Evolutionary conservation across 2,888 invertebrate genomes (phyloP).

Genomic region (Acanthosoma haemorrhoidale): DNA sequence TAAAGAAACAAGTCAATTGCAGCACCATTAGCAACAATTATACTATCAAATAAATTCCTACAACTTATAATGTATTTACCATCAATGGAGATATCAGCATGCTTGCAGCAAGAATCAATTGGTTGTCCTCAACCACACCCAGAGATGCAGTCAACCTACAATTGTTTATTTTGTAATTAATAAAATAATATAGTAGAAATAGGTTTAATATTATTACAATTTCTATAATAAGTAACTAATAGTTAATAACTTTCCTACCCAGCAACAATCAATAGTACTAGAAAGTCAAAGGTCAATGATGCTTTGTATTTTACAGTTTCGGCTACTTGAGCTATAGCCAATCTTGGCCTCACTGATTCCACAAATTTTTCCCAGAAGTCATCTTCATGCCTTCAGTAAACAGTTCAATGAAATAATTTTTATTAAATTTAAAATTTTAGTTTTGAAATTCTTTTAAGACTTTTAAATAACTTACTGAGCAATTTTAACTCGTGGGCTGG

Average conservation of each 20-base stretch:
- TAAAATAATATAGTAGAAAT: too few relatives aligned
- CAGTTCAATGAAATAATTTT: neutral
- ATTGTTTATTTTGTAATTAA: too few relatives aligned
- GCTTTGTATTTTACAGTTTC: constrained; percentile 63
- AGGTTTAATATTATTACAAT: neutral
- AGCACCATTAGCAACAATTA: too few relatives aligned
- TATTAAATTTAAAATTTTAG: neutral
- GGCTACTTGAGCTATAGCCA: constrained; percentile 67
- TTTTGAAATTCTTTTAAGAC: neutral
- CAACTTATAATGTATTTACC: constrained; percentile 49
- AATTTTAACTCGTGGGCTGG: constrained; percentile 30
- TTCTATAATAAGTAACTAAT: neutral
- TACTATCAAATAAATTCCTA: too few relatives aligned
- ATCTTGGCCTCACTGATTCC: constrained; percentile 58
- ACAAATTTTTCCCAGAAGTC: constrained; percentile 58
- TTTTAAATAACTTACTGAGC: neutral
- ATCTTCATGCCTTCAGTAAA: constrained; percentile 30
- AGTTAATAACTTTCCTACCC: constrained; percentile 50
- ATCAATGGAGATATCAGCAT: constrained; percentile 77
- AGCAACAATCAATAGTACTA: constrained; percentile 64
- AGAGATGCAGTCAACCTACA: constrained; percentile 62
- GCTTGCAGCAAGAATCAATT: constrained; percentile 68
- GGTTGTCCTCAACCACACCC: constrained; percentile 68
- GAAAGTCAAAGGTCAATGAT: constrained; percentile 68
- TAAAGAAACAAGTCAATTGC: too few relatives aligned